These are phyloP conservation scores for Drosophila aldrichi DNA, from an alignment of 2,888 invertebrate species.

Conservation along the genomic window DNA sequence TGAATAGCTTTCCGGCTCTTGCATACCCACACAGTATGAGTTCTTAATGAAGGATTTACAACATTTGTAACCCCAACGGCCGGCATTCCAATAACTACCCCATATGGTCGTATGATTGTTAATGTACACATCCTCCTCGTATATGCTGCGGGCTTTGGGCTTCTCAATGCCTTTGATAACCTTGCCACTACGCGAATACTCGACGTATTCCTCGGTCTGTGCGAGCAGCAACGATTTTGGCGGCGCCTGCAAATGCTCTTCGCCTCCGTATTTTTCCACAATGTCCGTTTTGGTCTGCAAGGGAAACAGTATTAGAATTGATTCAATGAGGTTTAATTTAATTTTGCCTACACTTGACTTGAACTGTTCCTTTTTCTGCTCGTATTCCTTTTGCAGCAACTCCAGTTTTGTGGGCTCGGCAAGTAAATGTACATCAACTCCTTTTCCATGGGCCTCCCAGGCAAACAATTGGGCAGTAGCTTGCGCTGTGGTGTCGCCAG, in stretches of 20 bases:
- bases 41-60: constrained; percentile 93
- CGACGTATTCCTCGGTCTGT: constrained; percentile 97
- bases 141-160: constrained; percentile 92
- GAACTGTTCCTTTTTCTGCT: constrained; percentile 94
- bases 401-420: constrained; percentile 99
- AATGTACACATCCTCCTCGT: constrained; percentile 96
- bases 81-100: constrained; percentile 98
- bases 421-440: constrained; percentile 96
- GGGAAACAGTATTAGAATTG: background rate
- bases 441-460: constrained; percentile 97
- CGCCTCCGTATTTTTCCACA: constrained; percentile 97
- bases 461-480: constrained; percentile 97
- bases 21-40: constrained; percentile 82
- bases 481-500: constrained; percentile 96
- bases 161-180: constrained; percentile 95
- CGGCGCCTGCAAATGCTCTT: constrained; percentile 94
- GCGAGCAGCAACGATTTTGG: constrained; percentile 94
- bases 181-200: constrained; percentile 97
- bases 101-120: constrained; percentile 98
- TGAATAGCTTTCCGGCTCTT: constrained; percentile 65
- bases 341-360: constrained; percentile 87
- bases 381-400: constrained; percentile 94
- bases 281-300: constrained; percentile 92
- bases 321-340: too few species aligned
- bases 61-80: constrained; percentile 98